Base-by-base conservation (phyloP, 2,888 invertebrate genomes). In the Dysmachus trigonus region DNA sequence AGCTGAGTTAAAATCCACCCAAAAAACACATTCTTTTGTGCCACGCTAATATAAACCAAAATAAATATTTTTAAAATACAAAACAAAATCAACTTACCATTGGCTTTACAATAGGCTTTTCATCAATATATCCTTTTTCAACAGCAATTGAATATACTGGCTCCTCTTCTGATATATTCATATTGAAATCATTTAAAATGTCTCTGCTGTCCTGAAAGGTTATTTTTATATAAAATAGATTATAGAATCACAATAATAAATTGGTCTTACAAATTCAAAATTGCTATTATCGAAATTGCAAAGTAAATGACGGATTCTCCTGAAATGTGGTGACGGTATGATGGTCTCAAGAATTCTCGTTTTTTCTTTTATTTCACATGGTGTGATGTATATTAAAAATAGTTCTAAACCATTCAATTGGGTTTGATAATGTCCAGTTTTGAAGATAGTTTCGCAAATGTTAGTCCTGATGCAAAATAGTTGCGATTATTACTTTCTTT, bases 211-310 rank as follows among this genome's bases (percentile, higher is more conserved):
- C 72, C 83, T 83, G 15, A 13, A 62, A 62, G 7, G 10, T n/a
- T 27, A 62, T 0, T 62, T 73, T 18, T 71, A n/a, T 27, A 27
- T 27, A 74, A 74, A 74, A 74, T 74, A 27, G 5, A 10, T n/a
- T n/a, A n/a, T n/a, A n/a, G n/a, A 27, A 10, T 15, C 3, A 27
- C 4, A 27, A 10, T 35, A 47, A 81, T 47, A 5, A 2, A 3
- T 81, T 51, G 7, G 22, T 18, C 41, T 72, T 83, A 83, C 83
- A 30, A 38, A 72, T n/a, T 83, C 83, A 41, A 83, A 83, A 22
- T 38, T 30, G 7, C 22, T 35, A 31, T 38, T 30, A 18, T 83
- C 41, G 71, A 83, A 72, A 31, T 18, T 10, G 18, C 0, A 27
- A 8, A 83, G 15, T 13, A 83, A 18, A 4, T 41, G 27, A 10